Base-by-base conservation (phyloP, 2,888 invertebrate genomes). In the Acrocera orbiculus region DNA sequence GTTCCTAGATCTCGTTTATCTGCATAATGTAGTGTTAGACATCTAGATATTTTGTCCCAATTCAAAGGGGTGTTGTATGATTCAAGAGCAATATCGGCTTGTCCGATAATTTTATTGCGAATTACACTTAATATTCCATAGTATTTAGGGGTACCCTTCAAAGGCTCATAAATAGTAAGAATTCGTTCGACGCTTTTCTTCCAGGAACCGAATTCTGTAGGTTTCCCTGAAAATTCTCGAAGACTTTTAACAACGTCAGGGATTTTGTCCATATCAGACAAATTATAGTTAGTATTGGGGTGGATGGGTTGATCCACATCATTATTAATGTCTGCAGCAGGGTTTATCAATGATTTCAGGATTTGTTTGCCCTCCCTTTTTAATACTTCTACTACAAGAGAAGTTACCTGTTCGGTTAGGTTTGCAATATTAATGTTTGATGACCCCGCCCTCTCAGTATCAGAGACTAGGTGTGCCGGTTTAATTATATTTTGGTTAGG, bases 1-100 rank as follows among this genome's bases (percentile, higher is more conserved):
- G 36, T 39, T 22, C 33, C 35, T 8, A 40, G 20, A 26, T 42
- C 40, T 7, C 38, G 32, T 14, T 36, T 40, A 23, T 42, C 40
- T 7, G 37, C 36, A 19, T 38, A 39, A 19, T 36, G 36, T 16
- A 41, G 26, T 4, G 36, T 38, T 1, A 42, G 26, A 20, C 38
- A 32, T 4, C 16, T 31, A 4, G 25, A 31, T 9, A 34, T 37
- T 23, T 19, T 24, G 2, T 34, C 27, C 37, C 37, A 37, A 16
- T 37, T 37, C 15, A 37, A 13, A 7, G 34, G 34, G 5, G 32
- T 37, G 17, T 37, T 37, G 26, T 37, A 37, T 3, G 33, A 37
- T 20, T 37, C 32, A 1, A 36, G n/a, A 5, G 16, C 36, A 1
- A 17, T 27, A 23, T 31, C 36, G 3, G 31, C 36, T 9, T 36